Percentiles rank a stretch among this genome's conserved stretches.
phyloP scores from a whole-genome alignment of 64 coral and sea anemone genomes.

The Montipora cactus region DNA sequence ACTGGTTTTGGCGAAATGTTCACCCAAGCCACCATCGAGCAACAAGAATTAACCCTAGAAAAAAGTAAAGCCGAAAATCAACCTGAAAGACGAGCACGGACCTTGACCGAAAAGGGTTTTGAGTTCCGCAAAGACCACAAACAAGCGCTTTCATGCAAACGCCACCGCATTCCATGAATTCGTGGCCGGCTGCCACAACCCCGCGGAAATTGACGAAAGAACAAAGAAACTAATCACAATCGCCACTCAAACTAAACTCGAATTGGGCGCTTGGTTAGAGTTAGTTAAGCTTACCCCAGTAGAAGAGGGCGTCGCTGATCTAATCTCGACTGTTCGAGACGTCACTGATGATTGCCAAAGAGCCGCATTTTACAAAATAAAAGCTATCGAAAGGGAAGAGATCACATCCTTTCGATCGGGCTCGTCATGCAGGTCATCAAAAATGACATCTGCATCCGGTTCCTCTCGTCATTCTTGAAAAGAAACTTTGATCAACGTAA shows the following conservation, averaged over 20 bases:
- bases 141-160: background rate
- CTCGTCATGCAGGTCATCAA: background rate
- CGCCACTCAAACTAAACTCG: background rate
- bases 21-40: background rate
- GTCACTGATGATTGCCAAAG: background rate
- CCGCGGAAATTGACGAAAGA: background rate
- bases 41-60: background rate
- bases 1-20: slow-evolving; percentile 55
- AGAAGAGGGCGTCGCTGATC: background rate
- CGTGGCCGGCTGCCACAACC: background rate
- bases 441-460: background rate
- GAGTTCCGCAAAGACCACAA: background rate
- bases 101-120: slow-evolving; percentile 48
- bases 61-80: background rate
- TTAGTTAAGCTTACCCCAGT: background rate
- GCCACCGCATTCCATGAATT: background rate
- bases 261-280: slow-evolving; percentile 15
- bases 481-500: slow-evolving; percentile 7
- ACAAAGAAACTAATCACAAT: background rate
- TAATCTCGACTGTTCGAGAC: slow-evolving; percentile 6
- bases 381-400: background rate
- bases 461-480: background rate
- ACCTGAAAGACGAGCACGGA: background rate
- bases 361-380: slow-evolving; percentile 1
- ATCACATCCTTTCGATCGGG: background rate